phyloP scores from a whole-genome alignment of 2,888 invertebrate genomes.

The Drosophila sordidapex region DNA sequence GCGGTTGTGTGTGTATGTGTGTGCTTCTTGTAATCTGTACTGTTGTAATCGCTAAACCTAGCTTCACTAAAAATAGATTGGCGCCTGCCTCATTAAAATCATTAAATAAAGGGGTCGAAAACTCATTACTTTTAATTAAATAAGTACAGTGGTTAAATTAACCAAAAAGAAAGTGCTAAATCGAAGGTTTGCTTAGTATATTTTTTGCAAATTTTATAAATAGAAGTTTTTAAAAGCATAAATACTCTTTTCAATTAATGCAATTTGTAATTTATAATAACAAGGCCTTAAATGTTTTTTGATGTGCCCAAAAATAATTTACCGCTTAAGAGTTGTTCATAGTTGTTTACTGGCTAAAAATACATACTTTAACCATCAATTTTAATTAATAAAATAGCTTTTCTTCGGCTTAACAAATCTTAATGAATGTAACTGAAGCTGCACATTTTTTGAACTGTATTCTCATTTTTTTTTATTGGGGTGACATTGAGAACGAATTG shows the following conservation, averaged over 20 bases:
- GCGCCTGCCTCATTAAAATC: constrained; percentile 20
- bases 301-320: not conserved
- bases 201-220: not conserved
- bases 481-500: constrained; percentile 62
- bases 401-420: not conserved
- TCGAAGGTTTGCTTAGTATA: not conserved
- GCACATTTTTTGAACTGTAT: constrained; percentile 4
- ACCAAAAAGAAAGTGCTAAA: not conserved
- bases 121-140: not conserved
- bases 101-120: not conserved
- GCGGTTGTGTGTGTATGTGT: constrained; percentile 42
- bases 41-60: constrained; percentile 34
- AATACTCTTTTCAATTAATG: not conserved
- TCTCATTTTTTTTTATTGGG: constrained; percentile 44
- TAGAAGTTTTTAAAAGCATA: not conserved
- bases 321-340: not conserved
- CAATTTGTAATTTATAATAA: not conserved
- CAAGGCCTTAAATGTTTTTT: not conserved
- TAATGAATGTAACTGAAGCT: constrained; percentile 1
- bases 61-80: constrained; percentile 44
- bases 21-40: constrained; percentile 18
- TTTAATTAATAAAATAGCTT: not conserved
- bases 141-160: not conserved
- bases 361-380: not conserved
- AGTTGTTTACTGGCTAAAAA: not conserved